These are phyloP conservation scores for Pseudomyrmex pallidus DNA, from an alignment of 1,140 invertebrate species.

Conservation along the genomic window DNA sequence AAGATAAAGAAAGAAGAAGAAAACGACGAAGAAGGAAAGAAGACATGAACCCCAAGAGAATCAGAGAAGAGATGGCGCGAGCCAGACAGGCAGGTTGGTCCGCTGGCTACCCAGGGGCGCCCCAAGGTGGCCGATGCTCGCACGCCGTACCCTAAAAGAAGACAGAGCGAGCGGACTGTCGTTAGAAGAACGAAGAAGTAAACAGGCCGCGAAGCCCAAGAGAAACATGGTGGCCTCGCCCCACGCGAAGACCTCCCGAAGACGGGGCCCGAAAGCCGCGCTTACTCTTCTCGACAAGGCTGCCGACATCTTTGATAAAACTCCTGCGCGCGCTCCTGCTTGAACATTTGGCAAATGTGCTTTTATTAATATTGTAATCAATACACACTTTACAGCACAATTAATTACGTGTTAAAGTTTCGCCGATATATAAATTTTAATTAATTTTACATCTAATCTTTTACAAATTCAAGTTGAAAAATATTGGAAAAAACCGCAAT, in stretches of 20 bases:
- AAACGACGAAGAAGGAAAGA: conserved; percentile 19
- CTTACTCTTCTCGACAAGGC: conserved; percentile 64
- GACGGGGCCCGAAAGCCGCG: conserved; percentile 70
- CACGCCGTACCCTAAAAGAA: conserved; percentile 73
- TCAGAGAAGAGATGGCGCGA: conserved; percentile 68
- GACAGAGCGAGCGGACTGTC: conserved; percentile 44
- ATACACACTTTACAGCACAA: not conserved
- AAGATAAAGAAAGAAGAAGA: conserved; percentile 34
- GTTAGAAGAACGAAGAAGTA: conserved; percentile 60
- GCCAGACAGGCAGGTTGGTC: conserved; percentile 79
- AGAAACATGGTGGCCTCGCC: conserved; percentile 85
- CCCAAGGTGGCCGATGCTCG: conserved; percentile 82
- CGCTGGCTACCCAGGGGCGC: conserved; percentile 83
- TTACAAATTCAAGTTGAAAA: too few species aligned
- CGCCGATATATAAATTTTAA: not conserved
- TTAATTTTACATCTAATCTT: not conserved
- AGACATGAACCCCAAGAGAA: conserved; percentile 49
- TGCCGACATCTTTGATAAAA: conserved; percentile 64
- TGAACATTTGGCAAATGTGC: conserved; percentile 12
- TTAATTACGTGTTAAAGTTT: not conserved
- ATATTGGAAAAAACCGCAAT: too few species aligned
- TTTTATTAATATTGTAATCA: too few species aligned
- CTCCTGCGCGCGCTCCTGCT: conserved; percentile 19
- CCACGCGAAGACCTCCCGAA: conserved; percentile 84
- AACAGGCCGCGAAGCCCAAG: conserved; percentile 64